phyloP scores from a whole-genome alignment of 2,888 invertebrate species.

The Amblyjoppa fuscipennis region DNA sequence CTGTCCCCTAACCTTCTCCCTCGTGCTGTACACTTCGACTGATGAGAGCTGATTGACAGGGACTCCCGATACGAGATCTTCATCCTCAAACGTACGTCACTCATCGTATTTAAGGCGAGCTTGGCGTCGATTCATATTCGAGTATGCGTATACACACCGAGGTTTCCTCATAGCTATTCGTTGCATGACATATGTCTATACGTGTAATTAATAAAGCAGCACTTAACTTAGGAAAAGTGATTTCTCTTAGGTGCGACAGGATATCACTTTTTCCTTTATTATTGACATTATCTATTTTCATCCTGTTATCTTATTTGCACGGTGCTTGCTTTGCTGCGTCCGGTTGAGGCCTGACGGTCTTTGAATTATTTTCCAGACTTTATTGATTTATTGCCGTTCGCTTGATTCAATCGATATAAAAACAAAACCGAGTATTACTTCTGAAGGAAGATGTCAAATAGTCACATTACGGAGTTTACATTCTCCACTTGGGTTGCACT shows the following conservation, averaged over 20 bases:
- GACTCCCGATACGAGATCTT: neutral
- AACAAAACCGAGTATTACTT: no score
- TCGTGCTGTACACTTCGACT: neutral
- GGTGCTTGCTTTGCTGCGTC: neutral
- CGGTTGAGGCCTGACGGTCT: neutral
- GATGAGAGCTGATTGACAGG: neutral
- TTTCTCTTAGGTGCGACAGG: neutral
- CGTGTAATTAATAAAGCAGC: neutral
- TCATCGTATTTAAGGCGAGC: neutral
- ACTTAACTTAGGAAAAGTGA: neutral
- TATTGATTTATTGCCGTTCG: neutral
- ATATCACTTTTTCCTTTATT: neutral
- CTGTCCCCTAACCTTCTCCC: neutral
- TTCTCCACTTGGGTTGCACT: no score
- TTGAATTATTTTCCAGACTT: neutral
- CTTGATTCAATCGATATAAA: neutral
- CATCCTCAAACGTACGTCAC: neutral
- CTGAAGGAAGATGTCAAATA: no score
- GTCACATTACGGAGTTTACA: no score
- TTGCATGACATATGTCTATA: neutral
- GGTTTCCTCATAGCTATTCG: neutral
- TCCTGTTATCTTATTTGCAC: neutral
- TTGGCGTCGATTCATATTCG: neutral
- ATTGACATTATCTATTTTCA: neutral
- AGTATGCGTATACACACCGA: neutral